Conservation (phyloP, 2,797 vertebrate genomes). For the Xenops minutus region DNA sequence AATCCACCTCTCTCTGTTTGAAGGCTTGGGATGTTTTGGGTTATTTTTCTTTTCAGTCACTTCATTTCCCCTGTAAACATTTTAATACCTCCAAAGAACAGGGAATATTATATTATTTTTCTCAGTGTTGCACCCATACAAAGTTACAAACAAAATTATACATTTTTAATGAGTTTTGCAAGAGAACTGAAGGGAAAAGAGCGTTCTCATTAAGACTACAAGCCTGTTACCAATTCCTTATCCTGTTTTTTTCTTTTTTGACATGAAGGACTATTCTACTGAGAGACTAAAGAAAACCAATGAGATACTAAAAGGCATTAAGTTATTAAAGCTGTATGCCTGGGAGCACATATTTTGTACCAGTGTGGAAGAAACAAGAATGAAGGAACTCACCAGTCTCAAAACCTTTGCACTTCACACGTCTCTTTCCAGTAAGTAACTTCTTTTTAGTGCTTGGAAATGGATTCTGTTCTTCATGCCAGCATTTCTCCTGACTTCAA, state of each 20-base stretch:
- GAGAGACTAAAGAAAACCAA: constrained; percentile 95
- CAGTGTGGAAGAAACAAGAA: constrained; percentile 90
- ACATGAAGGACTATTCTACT: constrained; percentile 92
- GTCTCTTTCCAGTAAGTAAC: constrained; percentile 91
- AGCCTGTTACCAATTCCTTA: not conserved
- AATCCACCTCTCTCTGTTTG: not conserved
- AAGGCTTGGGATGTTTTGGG: not conserved
- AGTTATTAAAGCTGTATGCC: constrained; percentile 94
- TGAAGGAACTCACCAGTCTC: constrained; percentile 93
- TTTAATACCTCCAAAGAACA: not conserved
- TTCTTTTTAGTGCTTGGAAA: not conserved
- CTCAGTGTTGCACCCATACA: not conserved
- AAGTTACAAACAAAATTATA: not conserved
- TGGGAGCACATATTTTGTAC: constrained; percentile 97
- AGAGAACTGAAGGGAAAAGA: not conserved
- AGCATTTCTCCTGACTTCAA: not conserved
- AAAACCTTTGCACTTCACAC: constrained; percentile 95
- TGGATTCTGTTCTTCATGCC: not conserved
- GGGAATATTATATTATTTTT: not conserved
- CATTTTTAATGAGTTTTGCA: not conserved
- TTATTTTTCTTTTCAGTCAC: not conserved
- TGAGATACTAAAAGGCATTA: constrained; percentile 97
- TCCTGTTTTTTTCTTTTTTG: not conserved
- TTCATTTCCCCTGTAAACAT: not conserved
- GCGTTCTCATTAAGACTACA: not conserved